phyloP scores from a whole-genome alignment of 2,888 invertebrate genomes.

The Julus scandinavius region DNA sequence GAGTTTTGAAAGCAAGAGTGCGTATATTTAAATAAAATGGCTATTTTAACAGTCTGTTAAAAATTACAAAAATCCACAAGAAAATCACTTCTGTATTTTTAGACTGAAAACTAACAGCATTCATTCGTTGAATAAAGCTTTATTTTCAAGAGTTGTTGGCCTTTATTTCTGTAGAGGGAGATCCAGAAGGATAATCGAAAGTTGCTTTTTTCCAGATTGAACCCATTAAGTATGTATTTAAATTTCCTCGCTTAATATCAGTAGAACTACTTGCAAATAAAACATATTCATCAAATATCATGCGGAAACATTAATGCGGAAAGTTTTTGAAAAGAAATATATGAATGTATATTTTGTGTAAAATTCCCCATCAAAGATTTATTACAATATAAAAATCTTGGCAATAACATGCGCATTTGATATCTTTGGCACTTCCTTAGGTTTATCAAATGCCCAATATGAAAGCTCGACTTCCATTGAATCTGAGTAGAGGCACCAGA shows the following conservation, averaged over 20 bases:
- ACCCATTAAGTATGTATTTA: too few species aligned
- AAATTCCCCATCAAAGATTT: background rate
- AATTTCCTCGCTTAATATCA: background rate
- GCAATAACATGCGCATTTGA: slow-evolving; percentile 9
- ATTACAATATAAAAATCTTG: background rate
- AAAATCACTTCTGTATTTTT: too few species aligned
- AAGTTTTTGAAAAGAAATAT: background rate
- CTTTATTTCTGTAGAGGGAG: too few species aligned
- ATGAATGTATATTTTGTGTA: background rate
- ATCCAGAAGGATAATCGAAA: too few species aligned
- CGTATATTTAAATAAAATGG: too few species aligned
- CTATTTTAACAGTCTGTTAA: too few species aligned
- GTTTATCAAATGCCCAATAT: background rate
- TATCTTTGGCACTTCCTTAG: background rate
- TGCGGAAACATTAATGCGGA: background rate
- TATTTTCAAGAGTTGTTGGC: too few species aligned
- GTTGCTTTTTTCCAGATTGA: too few species aligned
- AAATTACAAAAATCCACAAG: too few species aligned
- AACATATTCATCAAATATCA: background rate
- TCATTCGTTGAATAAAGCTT: too few species aligned
- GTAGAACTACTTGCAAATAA: background rate
- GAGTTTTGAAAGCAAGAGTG: too few species aligned
- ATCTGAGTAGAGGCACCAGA: background rate
- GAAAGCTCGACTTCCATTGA: slow-evolving; percentile 4
- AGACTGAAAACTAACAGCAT: too few species aligned